Conservation (phyloP, 92 coral and sea anemone genomes). For the Diadumene lineata region DNA sequence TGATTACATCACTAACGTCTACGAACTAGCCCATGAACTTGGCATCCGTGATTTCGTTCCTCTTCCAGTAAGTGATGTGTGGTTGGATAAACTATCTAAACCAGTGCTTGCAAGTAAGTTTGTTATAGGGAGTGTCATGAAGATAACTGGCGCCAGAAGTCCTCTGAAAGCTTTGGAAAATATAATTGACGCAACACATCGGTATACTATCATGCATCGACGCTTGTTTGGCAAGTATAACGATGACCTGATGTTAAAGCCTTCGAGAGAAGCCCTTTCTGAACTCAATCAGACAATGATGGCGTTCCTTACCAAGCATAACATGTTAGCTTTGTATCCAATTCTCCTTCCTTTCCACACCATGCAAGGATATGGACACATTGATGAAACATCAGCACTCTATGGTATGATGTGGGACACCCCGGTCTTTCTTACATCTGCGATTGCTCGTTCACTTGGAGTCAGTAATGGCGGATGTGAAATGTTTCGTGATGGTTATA, state of each 20-base stretch:
- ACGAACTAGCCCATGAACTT: conserved; percentile 9
- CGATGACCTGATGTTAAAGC: conserved; percentile 39
- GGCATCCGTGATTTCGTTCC: neutral
- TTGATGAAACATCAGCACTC: conserved; percentile 37
- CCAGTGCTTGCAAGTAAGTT: conserved; percentile 7
- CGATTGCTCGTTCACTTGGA: conserved; percentile 9
- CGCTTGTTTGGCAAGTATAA: conserved; percentile 46
- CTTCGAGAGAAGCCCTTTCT: conserved; percentile 7
- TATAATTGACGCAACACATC: conserved; percentile 24
- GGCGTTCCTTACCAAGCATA: conserved; percentile 17
- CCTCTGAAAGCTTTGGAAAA: neutral
- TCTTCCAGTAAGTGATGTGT: neutral
- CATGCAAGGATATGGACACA: conserved; percentile 46
- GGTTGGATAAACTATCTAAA: neutral
- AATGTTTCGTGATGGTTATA: conserved; percentile 44
- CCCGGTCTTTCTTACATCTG: conserved; percentile 15
- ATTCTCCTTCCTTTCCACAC: conserved; percentile 33
- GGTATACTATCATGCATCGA: conserved; percentile 37
- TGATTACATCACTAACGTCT: neutral
- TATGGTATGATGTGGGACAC: conserved; percentile 57
- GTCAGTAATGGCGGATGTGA: neutral
- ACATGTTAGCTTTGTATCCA: conserved; percentile 23
- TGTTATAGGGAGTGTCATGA: conserved; percentile 24
- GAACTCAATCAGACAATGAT: conserved; percentile 15
- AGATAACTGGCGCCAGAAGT: conserved; percentile 6